A percentile compares a stretch with the other conserved stretches of the same genome.
Evolutionary conservation across 2,113 vertebrate species (phyloP).

Genomic region (Prunella fulvescens): DNA sequence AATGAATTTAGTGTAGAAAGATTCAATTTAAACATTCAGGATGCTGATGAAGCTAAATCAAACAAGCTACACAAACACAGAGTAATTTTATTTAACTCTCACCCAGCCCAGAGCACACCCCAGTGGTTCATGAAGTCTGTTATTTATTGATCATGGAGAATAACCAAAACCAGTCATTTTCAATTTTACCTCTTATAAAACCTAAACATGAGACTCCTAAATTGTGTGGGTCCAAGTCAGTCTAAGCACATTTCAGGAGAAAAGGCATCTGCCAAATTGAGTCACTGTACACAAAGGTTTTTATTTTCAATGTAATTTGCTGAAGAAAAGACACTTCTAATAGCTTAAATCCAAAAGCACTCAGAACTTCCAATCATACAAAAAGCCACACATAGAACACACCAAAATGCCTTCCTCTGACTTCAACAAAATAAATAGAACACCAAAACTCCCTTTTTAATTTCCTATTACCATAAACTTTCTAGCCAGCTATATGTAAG

Average conservation of each 20-base stretch:
- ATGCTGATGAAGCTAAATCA: conserved; percentile 30
- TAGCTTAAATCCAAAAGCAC: neutral
- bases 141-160: conserved; percentile 30
- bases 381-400: neutral
- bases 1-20: conserved; percentile 21
- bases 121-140: neutral
- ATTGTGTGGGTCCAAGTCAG: neutral
- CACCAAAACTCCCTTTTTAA: neutral
- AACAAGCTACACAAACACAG: conserved; percentile 38
- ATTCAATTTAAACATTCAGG: conserved; percentile 1
- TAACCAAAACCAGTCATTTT: conserved; percentile 15
- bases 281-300: neutral
- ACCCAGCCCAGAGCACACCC: neutral
- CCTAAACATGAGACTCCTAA: neutral
- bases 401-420: neutral
- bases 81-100: neutral
- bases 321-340: conserved; percentile 1
- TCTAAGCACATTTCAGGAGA: neutral
- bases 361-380: neutral
- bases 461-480: conserved; percentile 13
- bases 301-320: neutral
- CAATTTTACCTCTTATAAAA: neutral
- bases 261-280: neutral
- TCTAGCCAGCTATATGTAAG: neutral
- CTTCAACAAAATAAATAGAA: neutral